phyloP scores from a whole-genome alignment of 37 sponge, comb jelly and placozoan species.

The Chondrosia reniformis region DNA sequence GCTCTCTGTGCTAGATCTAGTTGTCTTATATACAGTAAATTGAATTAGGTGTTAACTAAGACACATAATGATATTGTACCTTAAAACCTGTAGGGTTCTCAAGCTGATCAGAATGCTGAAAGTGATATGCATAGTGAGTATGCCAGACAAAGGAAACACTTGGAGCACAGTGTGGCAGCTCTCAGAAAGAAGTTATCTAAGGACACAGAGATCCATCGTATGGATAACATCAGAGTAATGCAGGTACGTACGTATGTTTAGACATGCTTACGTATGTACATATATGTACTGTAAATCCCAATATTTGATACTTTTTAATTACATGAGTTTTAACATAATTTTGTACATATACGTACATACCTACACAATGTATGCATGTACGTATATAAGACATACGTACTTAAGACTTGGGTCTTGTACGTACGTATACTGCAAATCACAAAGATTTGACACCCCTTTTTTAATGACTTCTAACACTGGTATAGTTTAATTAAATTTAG shows the following conservation, averaged over 20 bases:
- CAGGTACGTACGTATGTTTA: conserved; percentile 51
- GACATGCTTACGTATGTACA: conserved; percentile 3
- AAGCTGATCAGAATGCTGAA: conserved; percentile 63
- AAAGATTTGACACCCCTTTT: too few relatives aligned
- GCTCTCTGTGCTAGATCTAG: too few relatives aligned
- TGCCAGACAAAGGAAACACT: conserved; percentile 84
- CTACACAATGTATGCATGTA: neutral
- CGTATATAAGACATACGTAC: too few relatives aligned
- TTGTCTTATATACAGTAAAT: neutral
- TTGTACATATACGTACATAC: neutral
- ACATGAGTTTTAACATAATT: neutral
- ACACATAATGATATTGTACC: neutral
- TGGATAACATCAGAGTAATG: conserved; percentile 91
- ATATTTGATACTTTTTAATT: neutral
- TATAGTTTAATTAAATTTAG: too few relatives aligned
- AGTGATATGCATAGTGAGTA: conserved; percentile 90
- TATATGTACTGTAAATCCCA: neutral
- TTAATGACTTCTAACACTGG: too few relatives aligned
- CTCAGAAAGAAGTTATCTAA: conserved; percentile 92
- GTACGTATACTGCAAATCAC: too few relatives aligned
- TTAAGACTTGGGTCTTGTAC: neutral
- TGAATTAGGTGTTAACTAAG: too few relatives aligned
- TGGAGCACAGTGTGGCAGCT: conserved; percentile 94
- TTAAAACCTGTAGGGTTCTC: conserved; percentile 26
- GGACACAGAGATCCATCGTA: conserved; percentile 88